Evolutionary conservation across 2,888 invertebrate genomes (phyloP), one percentile per base, ranked within the genome.

Genomic region (Rhagonycha lutea): DNA sequence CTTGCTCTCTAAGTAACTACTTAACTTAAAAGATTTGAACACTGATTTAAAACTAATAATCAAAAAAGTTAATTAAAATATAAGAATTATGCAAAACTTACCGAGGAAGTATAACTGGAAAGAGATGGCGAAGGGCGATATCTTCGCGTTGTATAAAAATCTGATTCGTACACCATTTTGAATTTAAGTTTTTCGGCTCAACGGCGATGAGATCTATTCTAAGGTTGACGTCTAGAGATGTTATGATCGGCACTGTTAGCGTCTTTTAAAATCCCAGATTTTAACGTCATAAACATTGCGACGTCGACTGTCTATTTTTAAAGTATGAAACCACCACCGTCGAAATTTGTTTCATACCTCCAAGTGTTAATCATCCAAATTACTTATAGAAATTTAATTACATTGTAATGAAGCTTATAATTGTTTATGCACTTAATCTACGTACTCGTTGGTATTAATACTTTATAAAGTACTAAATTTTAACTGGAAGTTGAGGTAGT

Each of bases 141-240:
- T 90, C 96, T 93, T 90, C 96, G 94, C 89, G 94, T 94, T 86
- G 96, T 95, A 89, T 95, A 95, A 90, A 95, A 96, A 90, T 96
- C 96, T 91, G 94, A 94, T 91, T 95, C 95, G 94, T 96, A 96
- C 90, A 96, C 96, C 96, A 96, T 96, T 89, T 90, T 92, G 85
- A 78, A 72, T 87, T 80, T 89, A 88, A 85, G 87, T 78, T 76
- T 79, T 78, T 70, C 60, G 77, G 78, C 77, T 79, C 77, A 72
- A 67, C 77, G 78, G 74, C 74, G 72, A 76, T 78, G 73, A 71
- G 73, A 70, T 76, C 29, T 69, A 65, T 67, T 73, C 68, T 73
- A 67, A 72, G 72, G 75, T 78, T 83, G 84, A 83, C 83, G 85
- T 86, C 84, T 85, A 83, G 81, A 81, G 83, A 79, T 84, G 84